Base-by-base conservation (phyloP, 2,113 vertebrate species). In the Melanerpes aurifrons region DNA sequence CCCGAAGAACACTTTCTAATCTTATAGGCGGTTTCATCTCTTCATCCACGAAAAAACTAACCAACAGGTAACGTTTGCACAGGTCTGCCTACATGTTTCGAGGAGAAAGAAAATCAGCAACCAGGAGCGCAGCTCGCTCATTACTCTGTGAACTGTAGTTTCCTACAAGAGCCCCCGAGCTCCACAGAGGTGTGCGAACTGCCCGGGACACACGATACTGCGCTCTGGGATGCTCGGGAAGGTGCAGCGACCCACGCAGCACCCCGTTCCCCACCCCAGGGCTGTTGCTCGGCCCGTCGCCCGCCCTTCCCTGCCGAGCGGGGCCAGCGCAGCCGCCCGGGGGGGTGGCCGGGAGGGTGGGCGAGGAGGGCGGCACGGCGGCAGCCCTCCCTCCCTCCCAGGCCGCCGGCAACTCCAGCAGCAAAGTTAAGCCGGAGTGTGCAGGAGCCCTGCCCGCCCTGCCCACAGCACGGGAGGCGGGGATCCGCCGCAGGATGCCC, bases 391-490 rank as follows among this genome's bases (percentile, higher is more conserved):
- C 47, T 18, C 18, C 31, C 47, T 18, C 18, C 31, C 37, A 21
- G 53, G 72, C 81, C 81, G 28, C 31, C 61, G 21, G 50, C 29
- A 94, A 87, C 87, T 88, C 90, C 72, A 48, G 43, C 84, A 25
- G 84, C 81, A 68, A 95, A 95, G 80, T 95, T 95, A 7, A 81
- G n/a, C 40, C 62, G 68, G 50, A 13, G 50, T 15, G 67, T 11
- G 64, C 8, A 26, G 31, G 26, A 13, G 72, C 80, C 56, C 70
- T 45, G 68, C 58, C 89, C 24, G n/a, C 28, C 48, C 48, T 50
- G 20, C 20, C 21, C 48, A 24, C 50, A 53, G 25, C 68, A 59
- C 50, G 69, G 56, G 78, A 82, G 58, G 87, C 48, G 48, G 74
- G n/a, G 67, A 89, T 7, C 70, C 61, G 45, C 59, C 43, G 89